These are phyloP conservation scores for Tragelaphus scriptus DNA, from an alignment of 2,113 vertebrate genomes.

Conservation along the genomic window DNA sequence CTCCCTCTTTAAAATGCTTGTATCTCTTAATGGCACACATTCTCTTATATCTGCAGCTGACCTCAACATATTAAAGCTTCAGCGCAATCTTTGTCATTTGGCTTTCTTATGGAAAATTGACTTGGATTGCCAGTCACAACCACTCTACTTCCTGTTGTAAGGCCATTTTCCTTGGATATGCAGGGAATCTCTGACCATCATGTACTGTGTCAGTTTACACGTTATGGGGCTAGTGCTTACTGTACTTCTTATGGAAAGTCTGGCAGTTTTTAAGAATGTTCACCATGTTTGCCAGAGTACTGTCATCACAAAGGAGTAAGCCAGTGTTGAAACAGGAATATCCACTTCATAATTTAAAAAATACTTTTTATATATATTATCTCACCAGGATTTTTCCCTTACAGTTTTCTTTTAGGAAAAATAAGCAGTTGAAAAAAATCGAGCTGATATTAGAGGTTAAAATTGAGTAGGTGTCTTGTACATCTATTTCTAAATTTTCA, in stretches of 20 bases:
- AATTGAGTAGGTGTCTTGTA: not conserved
- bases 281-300: not conserved
- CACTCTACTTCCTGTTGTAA: not conserved
- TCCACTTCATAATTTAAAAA: not conserved
- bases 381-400: not conserved
- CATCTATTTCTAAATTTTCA: not conserved
- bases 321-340: slow-evolving; percentile 9
- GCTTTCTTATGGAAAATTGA: not conserved
- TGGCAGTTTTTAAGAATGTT: not conserved
- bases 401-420: not conserved
- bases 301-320: not conserved
- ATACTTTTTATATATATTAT: not conserved
- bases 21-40: not conserved
- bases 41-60: not conserved
- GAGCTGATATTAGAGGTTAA: not conserved
- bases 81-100: not conserved
- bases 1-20: not conserved
- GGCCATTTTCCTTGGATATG: not conserved
- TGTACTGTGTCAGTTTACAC: not conserved
- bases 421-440: not conserved
- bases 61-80: not conserved
- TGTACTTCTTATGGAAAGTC: not conserved
- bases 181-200: not conserved
- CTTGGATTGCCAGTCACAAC: not conserved
- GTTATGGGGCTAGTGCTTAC: not conserved